Evolutionary conservation across 1,140 invertebrate genomes (phyloP).

Genomic region (Drosophila mayri): DNA sequence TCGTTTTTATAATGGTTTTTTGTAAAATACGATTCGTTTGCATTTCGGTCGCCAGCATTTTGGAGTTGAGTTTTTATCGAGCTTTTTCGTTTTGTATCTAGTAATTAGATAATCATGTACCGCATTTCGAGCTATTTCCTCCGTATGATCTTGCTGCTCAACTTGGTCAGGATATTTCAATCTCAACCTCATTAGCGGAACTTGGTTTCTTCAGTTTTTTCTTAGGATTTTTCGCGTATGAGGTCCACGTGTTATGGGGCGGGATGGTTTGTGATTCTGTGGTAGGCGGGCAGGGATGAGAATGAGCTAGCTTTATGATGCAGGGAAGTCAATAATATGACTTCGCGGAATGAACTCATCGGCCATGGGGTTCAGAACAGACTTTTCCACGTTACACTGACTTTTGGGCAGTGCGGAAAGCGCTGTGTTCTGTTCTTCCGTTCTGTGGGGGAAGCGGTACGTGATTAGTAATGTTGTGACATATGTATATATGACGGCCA

Average conservation of each 20-base stretch:
- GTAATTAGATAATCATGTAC: conserved; percentile 27
- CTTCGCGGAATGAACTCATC: conserved; percentile 90
- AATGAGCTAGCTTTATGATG: conserved; percentile 62
- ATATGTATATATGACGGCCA: not conserved
- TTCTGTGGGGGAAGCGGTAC: conserved; percentile 41
- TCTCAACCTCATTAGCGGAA: conserved; percentile 40
- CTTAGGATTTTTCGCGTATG: conserved; percentile 50
- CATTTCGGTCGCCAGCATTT: conserved; percentile 62
- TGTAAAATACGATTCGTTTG: conserved; percentile 68
- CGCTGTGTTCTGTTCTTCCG: conserved; percentile 73
- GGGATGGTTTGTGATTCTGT: conserved; percentile 35
- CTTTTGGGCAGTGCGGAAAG: conserved; percentile 82
- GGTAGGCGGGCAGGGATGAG: conserved; percentile 22
- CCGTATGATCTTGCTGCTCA: conserved; percentile 30
- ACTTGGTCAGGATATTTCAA: conserved; percentile 45
- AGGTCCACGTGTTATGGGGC: conserved; percentile 57
- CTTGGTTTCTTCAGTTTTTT: conserved; percentile 44
- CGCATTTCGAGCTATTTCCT: conserved; percentile 21
- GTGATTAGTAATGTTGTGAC: not conserved
- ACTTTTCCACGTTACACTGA: conserved; percentile 85
- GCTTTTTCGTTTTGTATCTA: conserved; percentile 29
- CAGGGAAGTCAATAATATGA: conserved; percentile 69
- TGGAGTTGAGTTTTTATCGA: conserved; percentile 41
- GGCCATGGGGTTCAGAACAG: conserved; percentile 91
- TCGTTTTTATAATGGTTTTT: conserved; percentile 42